Evolutionary conservation across 2,888 invertebrate genomes (phyloP).

Genomic region (Agonopterix alstromeriana): DNA sequence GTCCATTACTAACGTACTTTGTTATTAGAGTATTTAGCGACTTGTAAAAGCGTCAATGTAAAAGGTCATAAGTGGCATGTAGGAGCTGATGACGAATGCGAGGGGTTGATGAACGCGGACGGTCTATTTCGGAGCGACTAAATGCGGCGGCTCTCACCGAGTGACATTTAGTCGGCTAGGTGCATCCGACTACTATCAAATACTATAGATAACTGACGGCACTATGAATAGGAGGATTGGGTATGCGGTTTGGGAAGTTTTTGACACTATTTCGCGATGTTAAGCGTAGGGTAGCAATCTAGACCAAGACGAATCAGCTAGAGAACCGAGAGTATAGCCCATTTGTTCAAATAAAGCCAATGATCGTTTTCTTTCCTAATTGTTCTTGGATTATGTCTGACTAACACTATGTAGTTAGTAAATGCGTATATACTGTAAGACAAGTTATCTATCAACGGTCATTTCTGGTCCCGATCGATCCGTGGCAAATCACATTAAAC

Average conservation of each 20-base stretch:
- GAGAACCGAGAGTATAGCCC: too few species aligned
- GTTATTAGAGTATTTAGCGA: conserved; percentile 18
- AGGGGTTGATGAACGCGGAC: conserved; percentile 72
- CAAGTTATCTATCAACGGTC: background rate
- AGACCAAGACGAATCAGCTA: too few species aligned
- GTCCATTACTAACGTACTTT: conserved; percentile 30
- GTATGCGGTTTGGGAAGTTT: conserved; percentile 1
- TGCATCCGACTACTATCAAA: conserved; percentile 61
- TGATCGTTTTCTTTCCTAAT: too few species aligned
- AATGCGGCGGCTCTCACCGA: conserved; percentile 66
- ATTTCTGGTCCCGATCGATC: conserved; percentile 18
- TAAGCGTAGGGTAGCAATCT: too few species aligned
- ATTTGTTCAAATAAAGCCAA: too few species aligned
- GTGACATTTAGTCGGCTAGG: conserved; percentile 72
- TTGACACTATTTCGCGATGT: too few species aligned
- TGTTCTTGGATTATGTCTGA: too few species aligned
- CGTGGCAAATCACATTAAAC: conserved; percentile 59
- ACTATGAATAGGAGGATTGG: conserved; percentile 14
- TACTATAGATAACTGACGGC: conserved; percentile 30
- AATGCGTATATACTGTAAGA: too few species aligned
- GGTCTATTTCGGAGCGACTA: conserved; percentile 72
- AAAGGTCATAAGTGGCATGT: conserved; percentile 37
- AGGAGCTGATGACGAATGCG: conserved; percentile 57
- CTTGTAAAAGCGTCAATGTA: conserved; percentile 44
- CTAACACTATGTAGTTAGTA: too few species aligned